Percentiles rank a stretch among this genome's conserved stretches.
Conservation (phyloP, 1,140 invertebrate species). For the Hermatobates lingyangjiaoensis region DNA sequence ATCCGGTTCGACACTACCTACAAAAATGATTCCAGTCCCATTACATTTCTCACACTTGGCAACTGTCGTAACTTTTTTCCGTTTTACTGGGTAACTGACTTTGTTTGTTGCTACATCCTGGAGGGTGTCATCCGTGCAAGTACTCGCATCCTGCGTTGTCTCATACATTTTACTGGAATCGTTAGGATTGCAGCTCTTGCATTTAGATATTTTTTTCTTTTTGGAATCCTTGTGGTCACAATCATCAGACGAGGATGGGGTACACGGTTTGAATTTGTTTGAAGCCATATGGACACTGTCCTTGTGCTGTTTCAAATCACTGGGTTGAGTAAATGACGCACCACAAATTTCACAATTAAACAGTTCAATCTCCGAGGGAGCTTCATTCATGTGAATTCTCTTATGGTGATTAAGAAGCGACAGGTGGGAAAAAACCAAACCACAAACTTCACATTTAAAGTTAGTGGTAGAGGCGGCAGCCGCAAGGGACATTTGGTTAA, state of each 20-base stretch:
- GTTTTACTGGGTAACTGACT: slow-evolving; percentile 63
- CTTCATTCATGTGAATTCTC: slow-evolving; percentile 35
- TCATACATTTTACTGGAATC: slow-evolving; percentile 5
- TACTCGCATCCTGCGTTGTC: neutral
- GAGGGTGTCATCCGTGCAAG: neutral
- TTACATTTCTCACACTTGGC: slow-evolving; percentile 75
- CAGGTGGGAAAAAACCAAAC: slow-evolving; percentile 58
- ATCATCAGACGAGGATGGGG: slow-evolving; percentile 25
- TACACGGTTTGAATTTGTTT: slow-evolving; percentile 23
- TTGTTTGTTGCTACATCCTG: slow-evolving; percentile 14
- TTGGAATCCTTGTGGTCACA: slow-evolving; percentile 20
- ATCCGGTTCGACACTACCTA: slow-evolving; percentile 28
- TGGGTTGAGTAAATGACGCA: slow-evolving; percentile 16
- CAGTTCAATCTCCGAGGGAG: slow-evolving; percentile 15
- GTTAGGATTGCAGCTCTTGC: slow-evolving; percentile 19
- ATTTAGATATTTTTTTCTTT: slow-evolving; percentile 4
- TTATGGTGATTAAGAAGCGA: slow-evolving; percentile 62
- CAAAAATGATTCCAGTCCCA: slow-evolving; percentile 65
- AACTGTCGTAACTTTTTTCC: slow-evolving; percentile 49
- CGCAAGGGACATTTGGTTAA: slow-evolving; percentile 34
- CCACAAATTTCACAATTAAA: slow-evolving; percentile 21
- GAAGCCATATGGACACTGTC: slow-evolving; percentile 12
- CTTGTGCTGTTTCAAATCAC: slow-evolving; percentile 21
- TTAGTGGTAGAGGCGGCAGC: slow-evolving; percentile 42
- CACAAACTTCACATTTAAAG: slow-evolving; percentile 71